phyloP scores from a whole-genome alignment of 2,888 invertebrate genomes.

The Pantelozetes paolii region DNA sequence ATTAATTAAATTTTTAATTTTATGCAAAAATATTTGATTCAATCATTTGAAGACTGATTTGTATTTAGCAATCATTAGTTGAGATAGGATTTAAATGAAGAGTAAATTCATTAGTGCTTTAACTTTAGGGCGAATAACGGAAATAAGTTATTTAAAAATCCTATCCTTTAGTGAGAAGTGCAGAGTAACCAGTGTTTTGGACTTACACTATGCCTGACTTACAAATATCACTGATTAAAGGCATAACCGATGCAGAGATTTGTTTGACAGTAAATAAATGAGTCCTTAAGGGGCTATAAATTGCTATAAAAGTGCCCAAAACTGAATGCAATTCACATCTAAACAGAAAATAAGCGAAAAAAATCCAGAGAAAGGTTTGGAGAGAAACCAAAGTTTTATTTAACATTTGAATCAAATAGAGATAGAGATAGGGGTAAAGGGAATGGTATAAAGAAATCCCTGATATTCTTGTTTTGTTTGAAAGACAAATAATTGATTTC shows the following conservation, averaged over 20 bases:
- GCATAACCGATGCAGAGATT: neutral
- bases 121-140: neutral
- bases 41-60: too few relatives aligned
- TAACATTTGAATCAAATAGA: too few relatives aligned
- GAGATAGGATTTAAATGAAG: too few relatives aligned
- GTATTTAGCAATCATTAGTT: too few relatives aligned
- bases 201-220: neutral
- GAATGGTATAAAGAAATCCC: too few relatives aligned
- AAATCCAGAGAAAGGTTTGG: too few relatives aligned
- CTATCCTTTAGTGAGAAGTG: neutral
- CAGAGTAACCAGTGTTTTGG: neutral
- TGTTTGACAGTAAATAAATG: neutral
- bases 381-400: too few relatives aligned
- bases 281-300: constrained; percentile 1
- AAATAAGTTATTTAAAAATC: neutral
- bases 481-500: too few relatives aligned
- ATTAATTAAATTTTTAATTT: too few relatives aligned
- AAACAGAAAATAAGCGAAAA: neutral
- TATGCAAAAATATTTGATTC: too few relatives aligned
- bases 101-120: neutral
- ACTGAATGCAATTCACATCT: neutral
- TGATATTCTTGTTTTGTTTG: too few relatives aligned
- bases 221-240: constrained; percentile 13
- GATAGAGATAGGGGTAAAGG: too few relatives aligned
- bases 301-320: neutral